Evolutionary conservation across 2,888 invertebrate genomes (phyloP).

Genomic region (Uloborus plumipes): DNA sequence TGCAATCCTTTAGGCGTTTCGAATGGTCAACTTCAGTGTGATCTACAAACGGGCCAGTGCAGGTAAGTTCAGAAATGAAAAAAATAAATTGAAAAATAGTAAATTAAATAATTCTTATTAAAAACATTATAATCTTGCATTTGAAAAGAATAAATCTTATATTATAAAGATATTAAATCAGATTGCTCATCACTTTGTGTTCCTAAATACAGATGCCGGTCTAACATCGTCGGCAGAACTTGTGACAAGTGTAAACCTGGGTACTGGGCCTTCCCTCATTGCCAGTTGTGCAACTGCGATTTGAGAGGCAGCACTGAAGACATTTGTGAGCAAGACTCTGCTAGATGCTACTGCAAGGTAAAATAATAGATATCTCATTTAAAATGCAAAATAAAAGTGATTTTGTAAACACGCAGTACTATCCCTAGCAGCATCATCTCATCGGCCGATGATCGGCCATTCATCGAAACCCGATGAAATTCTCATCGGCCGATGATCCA

Average conservation of each 20-base stretch:
- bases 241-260: conserved; percentile 91
- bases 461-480: too few species aligned
- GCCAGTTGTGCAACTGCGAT: conserved; percentile 86
- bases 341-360: conserved; percentile 84
- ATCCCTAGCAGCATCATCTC: too few species aligned
- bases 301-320: conserved; percentile 85
- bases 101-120: not conserved
- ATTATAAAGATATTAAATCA: not conserved
- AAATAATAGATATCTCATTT: not conserved
- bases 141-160: not conserved
- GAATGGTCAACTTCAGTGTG: conserved; percentile 85
- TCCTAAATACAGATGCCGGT: conserved; percentile 78
- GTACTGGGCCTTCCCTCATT: conserved; percentile 88
- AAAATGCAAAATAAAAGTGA: too few species aligned
- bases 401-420: too few species aligned
- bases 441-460: too few species aligned
- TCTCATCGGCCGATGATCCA: too few species aligned
- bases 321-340: conserved; percentile 82
- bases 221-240: conserved; percentile 87
- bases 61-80: conserved; percentile 73
- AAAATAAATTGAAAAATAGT: not conserved
- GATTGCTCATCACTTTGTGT: not conserved
- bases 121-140: not conserved
- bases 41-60: conserved; percentile 88
- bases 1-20: conserved; percentile 87